Base-by-base conservation (phyloP, 2,888 invertebrate species). In the Pandemis heparana region DNA sequence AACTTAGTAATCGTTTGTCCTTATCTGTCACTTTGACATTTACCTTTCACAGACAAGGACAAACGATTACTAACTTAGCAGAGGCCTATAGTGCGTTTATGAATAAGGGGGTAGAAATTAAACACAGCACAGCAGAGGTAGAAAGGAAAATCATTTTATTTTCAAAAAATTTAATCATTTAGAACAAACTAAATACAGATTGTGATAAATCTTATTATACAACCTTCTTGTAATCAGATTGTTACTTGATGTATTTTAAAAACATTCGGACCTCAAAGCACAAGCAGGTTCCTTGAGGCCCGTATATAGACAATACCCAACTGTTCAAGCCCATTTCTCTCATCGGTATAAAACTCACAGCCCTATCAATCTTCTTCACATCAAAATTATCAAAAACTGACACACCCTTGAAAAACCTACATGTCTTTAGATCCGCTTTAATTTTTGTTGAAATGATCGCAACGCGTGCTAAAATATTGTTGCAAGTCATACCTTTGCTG, bases 321-420 rank as follows among this genome's bases (percentile, higher is more conserved):
- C 81, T 41, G 6, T 78, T 81, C 62, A 81, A 78, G 5, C 85
- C 85, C 43, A 80, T 41, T 65, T 84, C 81, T 71, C 81, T 81
- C 38, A 80, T 68, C 12, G 85, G 85, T 53, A 79, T 81, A 41
- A 82, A 79, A 75, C 79, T 76, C 0, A 79, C 77, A 2, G 79
- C 76, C 39, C 79, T 76, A 43, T 85, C 82, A 46, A 85, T 74
- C n/a, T 78, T 79, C 63, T 70, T 75, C 1, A 84, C 43, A 72
- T 85, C 84, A 12, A 85, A 41, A 56, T 75, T 68, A 18, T 78
- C 76, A 76, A 84, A 82, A 0, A 69, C 14, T 62, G 84, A 82
- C 5, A 46, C 73, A 5, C 85, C 84, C 75, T 83, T 84, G 48
- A 70, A 81, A 10, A 84, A 5, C 23, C 79, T 80, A 74, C 84